A percentile compares a stretch with the other conserved stretches of the same genome.
Evolutionary conservation across 2,888 invertebrate genomes (phyloP).

Genomic region (Cristatella mucedo): DNA sequence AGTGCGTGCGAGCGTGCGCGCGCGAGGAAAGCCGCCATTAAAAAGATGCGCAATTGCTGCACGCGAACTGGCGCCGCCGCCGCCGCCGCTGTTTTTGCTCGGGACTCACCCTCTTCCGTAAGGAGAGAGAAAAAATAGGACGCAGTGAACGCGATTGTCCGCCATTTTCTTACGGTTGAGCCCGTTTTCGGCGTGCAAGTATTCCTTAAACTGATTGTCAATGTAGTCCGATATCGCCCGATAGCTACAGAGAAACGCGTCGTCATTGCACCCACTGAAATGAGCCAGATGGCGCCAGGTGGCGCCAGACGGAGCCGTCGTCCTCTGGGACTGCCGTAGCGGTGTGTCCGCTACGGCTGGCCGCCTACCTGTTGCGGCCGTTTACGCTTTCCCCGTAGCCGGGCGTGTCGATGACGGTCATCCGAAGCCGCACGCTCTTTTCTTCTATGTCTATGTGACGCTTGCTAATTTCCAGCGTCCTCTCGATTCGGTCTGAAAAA

Average conservation of each 20-base stretch:
- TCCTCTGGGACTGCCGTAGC: no score
- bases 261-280: no score
- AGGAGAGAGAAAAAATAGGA: conserved; percentile 14
- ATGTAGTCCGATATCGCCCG: conserved; percentile 79
- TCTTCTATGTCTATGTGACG: conserved; percentile 91
- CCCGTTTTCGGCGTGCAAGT: conserved; percentile 56
- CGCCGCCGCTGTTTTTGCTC: no score
- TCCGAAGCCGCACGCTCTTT: conserved; percentile 68
- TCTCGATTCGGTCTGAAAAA: conserved; percentile 53
- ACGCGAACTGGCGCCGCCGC: no score
- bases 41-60: no score
- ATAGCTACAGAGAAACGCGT: conserved; percentile 49
- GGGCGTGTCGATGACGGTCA: conserved; percentile 85
- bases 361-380: conserved; percentile 55
- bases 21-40: no score
- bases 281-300: no score
- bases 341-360: no score
- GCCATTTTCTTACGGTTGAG: conserved; percentile 80
- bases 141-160: conserved; percentile 85
- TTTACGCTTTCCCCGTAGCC: conserved; percentile 86
- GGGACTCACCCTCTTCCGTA: conserved; percentile 13
- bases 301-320: no score
- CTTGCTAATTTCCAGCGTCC: conserved; percentile 81
- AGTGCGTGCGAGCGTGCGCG: no score
- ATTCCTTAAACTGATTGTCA: conserved; percentile 66